These are phyloP conservation scores for Thecophora atra DNA, from an alignment of 2,888 invertebrate genomes.

Conservation along the genomic window DNA sequence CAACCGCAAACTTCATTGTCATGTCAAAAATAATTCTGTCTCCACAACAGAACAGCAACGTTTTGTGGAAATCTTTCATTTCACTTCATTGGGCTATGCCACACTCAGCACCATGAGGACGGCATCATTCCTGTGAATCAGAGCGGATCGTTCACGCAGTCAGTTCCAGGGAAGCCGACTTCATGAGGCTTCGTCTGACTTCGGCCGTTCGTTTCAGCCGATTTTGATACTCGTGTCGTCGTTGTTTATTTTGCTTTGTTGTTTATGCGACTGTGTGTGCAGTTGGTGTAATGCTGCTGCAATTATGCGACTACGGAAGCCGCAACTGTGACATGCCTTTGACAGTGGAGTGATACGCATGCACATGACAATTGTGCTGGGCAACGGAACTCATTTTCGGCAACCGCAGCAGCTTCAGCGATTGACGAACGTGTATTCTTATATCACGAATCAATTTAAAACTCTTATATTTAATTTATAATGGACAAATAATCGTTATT, in stretches of 20 bases:
- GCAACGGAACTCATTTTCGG: slow-evolving; percentile 1
- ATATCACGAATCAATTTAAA: too few species aligned
- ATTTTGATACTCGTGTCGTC: slow-evolving; percentile 21
- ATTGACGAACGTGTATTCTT: too few species aligned
- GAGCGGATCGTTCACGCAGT: too few species aligned
- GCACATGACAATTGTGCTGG: slow-evolving; percentile 2
- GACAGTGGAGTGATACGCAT: slow-evolving; percentile 54
- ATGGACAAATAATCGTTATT: too few species aligned
- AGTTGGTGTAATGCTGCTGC: slow-evolving; percentile 17
- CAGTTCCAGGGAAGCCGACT: too few species aligned
- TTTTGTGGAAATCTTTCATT: background rate
- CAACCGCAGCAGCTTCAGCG: too few species aligned
- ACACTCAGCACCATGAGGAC: too few species aligned
- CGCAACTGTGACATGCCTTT: slow-evolving; percentile 60
- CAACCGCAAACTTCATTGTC: background rate
- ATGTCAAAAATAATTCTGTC: background rate
- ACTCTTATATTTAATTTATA: too few species aligned
- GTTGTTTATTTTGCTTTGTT: slow-evolving; percentile 20
- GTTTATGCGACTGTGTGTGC: background rate
- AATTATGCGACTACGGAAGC: slow-evolving; percentile 51
- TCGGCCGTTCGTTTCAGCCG: slow-evolving; percentile 10
- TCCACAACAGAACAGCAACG: background rate
- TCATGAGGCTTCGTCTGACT: too few species aligned
- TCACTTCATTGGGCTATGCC: background rate
- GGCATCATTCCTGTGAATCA: too few species aligned